A percentile compares a stretch with the other conserved stretches of the same genome.
phyloP scores from a whole-genome alignment of 2,113 vertebrate species.

The Ardeotis arabs region DNA sequence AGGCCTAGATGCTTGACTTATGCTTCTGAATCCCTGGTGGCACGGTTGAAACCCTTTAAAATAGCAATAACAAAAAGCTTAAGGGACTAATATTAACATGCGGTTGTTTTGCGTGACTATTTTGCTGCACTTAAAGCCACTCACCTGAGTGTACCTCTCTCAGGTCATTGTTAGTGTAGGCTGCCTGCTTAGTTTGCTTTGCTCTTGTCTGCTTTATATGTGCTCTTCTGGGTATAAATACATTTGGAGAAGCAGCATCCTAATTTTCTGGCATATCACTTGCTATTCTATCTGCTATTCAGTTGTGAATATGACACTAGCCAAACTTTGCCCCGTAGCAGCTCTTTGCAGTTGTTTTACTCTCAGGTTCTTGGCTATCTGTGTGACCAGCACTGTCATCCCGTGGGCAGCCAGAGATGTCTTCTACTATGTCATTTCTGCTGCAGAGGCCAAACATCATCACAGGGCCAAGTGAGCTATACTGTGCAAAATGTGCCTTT shows the following conservation, averaged over 20 bases:
- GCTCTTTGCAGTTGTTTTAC: background rate
- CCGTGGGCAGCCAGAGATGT: background rate
- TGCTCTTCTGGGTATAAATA: background rate
- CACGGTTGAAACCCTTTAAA: background rate
- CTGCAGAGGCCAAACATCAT: background rate
- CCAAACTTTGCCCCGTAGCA: background rate
- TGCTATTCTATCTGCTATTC: background rate
- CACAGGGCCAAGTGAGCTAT: background rate
- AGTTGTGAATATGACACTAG: background rate
- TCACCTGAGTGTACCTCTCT: background rate
- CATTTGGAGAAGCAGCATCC: background rate
- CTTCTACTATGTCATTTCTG: background rate
- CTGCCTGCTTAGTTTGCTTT: background rate
- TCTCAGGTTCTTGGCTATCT: background rate
- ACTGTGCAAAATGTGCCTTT: background rate
- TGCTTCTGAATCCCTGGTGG: background rate
- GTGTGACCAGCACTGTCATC: background rate
- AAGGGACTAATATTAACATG: background rate
- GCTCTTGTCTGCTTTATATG: background rate
- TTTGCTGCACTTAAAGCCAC: background rate
- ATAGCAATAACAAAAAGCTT: background rate
- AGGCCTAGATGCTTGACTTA: background rate
- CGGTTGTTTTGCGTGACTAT: background rate
- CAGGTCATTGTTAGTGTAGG: fast-evolving
- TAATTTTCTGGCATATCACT: background rate